Evolutionary conservation across 2,888 invertebrate genomes (phyloP).

Genomic region (Calameuta idolon): DNA sequence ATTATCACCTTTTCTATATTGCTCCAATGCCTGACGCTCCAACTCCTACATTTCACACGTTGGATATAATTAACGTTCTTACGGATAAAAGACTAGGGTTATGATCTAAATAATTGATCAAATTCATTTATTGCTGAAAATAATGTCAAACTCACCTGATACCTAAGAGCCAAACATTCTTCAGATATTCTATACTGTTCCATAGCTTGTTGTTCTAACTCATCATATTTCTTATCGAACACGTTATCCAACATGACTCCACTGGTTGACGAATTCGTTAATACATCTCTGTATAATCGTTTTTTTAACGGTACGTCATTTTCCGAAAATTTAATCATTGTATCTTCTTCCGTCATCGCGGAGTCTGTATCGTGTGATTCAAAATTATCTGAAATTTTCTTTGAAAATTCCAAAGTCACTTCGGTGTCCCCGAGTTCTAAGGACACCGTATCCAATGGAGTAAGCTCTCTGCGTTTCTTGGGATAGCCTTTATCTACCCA

Average conservation of each 20-base stretch:
- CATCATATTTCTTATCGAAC: conserved; percentile 63
- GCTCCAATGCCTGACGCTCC: conserved; percentile 60
- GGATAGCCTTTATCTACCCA: conserved; percentile 48
- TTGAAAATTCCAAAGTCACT: conserved; percentile 29
- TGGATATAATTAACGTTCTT: not conserved
- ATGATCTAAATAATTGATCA: not conserved
- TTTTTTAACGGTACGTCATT: conserved; percentile 65
- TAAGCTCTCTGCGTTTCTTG: conserved; percentile 40
- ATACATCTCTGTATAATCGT: conserved; percentile 71
- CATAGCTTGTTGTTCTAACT: conserved; percentile 75
- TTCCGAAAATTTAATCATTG: not conserved
- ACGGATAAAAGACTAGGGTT: not conserved
- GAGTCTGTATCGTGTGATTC: not conserved
- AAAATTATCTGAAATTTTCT: not conserved
- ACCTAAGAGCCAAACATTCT: conserved; percentile 57
- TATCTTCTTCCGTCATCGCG: conserved; percentile 6
- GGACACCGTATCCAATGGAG: conserved; percentile 37
- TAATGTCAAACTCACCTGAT: conserved; percentile 45
- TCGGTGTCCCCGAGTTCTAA: conserved; percentile 39
- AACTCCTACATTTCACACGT: conserved; percentile 46
- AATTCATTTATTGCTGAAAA: not conserved
- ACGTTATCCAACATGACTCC: conserved; percentile 39
- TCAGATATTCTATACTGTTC: conserved; percentile 73
- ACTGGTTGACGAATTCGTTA: conserved; percentile 62
- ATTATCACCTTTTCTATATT: conserved; percentile 48